These are phyloP conservation scores for Isurus oxyrinchus DNA, from an alignment of 2,113 vertebrate genomes.

Conservation along the genomic window DNA sequence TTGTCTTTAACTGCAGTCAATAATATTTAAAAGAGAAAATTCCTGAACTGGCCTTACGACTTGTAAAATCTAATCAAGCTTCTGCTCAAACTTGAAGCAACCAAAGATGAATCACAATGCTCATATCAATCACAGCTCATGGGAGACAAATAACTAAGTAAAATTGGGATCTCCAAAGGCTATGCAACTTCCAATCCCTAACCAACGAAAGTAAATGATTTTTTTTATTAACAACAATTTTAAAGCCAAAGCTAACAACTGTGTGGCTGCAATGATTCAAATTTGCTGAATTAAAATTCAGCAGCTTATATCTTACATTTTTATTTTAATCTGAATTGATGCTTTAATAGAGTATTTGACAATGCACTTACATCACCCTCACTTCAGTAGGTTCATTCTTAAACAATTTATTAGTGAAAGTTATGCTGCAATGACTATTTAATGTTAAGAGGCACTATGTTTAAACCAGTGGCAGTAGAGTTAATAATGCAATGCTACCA, in stretches of 20 bases:
- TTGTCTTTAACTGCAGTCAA: not conserved
- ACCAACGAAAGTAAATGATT: not conserved
- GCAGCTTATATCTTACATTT: not conserved
- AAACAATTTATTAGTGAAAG: not conserved
- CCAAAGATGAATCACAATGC: not conserved
- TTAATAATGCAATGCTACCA: not conserved
- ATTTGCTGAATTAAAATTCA: not conserved
- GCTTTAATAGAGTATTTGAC: not conserved
- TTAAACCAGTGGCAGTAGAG: not conserved
- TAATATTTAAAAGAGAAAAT: not conserved
- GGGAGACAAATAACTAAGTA: not conserved
- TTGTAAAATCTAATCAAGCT: not conserved
- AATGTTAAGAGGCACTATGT: not conserved
- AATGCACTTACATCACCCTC: not conserved
- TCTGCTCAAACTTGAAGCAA: not conserved
- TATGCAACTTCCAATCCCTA: not conserved
- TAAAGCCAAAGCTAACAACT: not conserved
- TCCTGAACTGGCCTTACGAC: not conserved
- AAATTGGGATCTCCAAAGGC: not conserved
- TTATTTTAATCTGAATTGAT: not conserved
- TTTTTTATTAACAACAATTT: not conserved
- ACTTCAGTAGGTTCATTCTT: not conserved
- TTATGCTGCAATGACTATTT: not conserved
- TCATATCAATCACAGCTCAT: not conserved
- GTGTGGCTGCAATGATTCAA: not conserved